Evolutionary conservation across 2,888 invertebrate genomes (phyloP).

Genomic region (Lordiphosa andalusiaca): DNA sequence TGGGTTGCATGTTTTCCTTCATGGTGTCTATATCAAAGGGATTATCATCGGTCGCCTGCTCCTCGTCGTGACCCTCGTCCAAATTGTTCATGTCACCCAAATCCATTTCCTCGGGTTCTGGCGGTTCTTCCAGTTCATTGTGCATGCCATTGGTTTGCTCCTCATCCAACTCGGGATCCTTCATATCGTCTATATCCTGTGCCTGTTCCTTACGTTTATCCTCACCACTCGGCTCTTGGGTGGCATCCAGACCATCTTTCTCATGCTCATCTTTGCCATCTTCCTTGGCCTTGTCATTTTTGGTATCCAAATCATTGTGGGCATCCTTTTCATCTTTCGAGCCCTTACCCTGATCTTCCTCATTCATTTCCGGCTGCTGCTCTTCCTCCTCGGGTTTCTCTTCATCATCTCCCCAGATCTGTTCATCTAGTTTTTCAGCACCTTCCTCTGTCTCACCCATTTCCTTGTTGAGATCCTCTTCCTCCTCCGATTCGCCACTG

Average conservation of each 20-base stretch:
- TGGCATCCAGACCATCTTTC: conserved; percentile 79
- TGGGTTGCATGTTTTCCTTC: conserved; percentile 83
- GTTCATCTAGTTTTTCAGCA: conserved; percentile 90
- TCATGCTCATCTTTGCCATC: conserved; percentile 82
- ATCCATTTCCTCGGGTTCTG: conserved; percentile 92
- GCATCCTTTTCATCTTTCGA: conserved; percentile 87
- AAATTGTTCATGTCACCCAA: conserved; percentile 92
- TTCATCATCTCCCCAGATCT: conserved; percentile 93
- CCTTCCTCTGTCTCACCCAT: conserved; percentile 96
- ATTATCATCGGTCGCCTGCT: conserved; percentile 85
- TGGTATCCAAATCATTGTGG: conserved; percentile 79
- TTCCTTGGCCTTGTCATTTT: conserved; percentile 82
- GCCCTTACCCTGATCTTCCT: conserved; percentile 85
- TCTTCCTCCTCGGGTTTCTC: conserved; percentile 85
- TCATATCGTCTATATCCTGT: conserved; percentile 90
- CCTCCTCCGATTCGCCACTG: conserved; percentile 85
- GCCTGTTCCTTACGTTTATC: conserved; percentile 81
- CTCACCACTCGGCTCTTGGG: conserved; percentile 68
- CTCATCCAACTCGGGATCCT: conserved; percentile 89
- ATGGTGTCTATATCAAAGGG: conserved; percentile 92
- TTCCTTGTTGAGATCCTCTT: conserved; percentile 94
- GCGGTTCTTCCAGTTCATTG: conserved; percentile 87
- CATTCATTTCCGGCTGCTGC: conserved; percentile 82
- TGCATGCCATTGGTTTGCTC: conserved; percentile 91
- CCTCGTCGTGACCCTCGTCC: conserved; percentile 85